phyloP scores from a whole-genome alignment of 2,888 invertebrate species.

The Trachelus tabidus region DNA sequence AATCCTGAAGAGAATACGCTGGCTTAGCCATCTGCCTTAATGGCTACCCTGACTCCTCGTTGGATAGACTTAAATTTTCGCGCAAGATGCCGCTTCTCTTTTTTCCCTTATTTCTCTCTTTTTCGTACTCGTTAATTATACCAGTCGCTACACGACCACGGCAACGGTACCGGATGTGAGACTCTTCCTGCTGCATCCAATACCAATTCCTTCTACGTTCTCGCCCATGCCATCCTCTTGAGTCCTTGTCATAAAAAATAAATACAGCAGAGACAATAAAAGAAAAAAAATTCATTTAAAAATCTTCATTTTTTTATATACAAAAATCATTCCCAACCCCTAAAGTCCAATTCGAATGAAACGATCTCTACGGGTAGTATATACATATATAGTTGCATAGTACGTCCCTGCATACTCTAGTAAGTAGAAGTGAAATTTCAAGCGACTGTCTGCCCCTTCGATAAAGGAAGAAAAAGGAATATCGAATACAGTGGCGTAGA shows the following conservation, averaged over 20 bases:
- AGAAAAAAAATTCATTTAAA: no score
- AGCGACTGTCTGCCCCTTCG: constrained; percentile 28
- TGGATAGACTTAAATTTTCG: not conserved
- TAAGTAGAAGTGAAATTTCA: not conserved
- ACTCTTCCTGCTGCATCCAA: not conserved
- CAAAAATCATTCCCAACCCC: not conserved
- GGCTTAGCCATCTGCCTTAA: constrained; percentile 40
- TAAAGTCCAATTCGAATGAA: not conserved
- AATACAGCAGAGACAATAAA: not conserved
- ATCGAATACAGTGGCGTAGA: constrained; percentile 53
- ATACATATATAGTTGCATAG: not conserved
- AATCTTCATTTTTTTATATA: not conserved
- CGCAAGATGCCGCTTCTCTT: not conserved
- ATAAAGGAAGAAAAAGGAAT: constrained; percentile 48
- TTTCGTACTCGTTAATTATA: constrained; percentile 47
- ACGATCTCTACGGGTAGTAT: not conserved
- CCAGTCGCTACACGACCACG: constrained; percentile 33
- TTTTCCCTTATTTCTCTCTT: not conserved
- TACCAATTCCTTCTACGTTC: not conserved
- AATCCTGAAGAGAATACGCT: constrained; percentile 28
- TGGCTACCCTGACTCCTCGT: not conserved
- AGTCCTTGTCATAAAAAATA: not conserved
- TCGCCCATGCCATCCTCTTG: no score
- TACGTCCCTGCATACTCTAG: not conserved
- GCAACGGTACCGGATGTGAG: constrained; percentile 25